Percentiles rank a stretch among this genome's conserved stretches.
phyloP scores from a whole-genome alignment of 2,113 vertebrate species.

The Syngnathoides biaculeatus region DNA sequence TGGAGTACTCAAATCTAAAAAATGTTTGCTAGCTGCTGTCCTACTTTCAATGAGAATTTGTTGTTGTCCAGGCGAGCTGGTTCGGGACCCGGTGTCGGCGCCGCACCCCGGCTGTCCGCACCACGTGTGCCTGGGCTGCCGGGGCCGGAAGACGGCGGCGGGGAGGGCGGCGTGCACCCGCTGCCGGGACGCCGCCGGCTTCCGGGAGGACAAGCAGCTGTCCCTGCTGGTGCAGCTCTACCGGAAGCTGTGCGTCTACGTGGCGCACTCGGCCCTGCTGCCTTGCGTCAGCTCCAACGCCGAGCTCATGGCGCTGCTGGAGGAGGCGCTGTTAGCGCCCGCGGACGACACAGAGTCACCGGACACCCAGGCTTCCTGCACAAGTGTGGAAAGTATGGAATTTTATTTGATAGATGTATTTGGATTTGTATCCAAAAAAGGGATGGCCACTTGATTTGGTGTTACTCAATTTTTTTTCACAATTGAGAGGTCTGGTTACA shows the following conservation, averaged over 20 bases:
- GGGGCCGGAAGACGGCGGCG: conserved; percentile 94
- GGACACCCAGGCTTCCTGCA: conserved; percentile 3
- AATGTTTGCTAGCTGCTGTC: background rate
- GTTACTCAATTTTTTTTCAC: too few relatives aligned
- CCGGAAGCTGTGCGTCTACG: conserved; percentile 91
- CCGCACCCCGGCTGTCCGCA: conserved; percentile 91
- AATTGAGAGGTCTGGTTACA: background rate
- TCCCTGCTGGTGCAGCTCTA: conserved; percentile 91
- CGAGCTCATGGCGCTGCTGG: conserved; percentile 87
- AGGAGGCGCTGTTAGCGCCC: conserved; percentile 80
- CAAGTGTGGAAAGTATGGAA: background rate
- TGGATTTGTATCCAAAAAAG: too few relatives aligned
- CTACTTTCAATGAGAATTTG: conserved; percentile 24
- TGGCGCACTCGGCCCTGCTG: conserved; percentile 85
- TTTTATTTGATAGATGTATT: too few relatives aligned
- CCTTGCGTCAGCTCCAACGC: conserved; percentile 82
- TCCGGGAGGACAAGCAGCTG: conserved; percentile 93
- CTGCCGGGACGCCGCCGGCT: conserved; percentile 93
- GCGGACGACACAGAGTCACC: conserved; percentile 59
- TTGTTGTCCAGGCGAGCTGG: conserved; percentile 82
- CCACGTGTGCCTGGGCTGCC: conserved; percentile 90
- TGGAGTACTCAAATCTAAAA: too few relatives aligned
- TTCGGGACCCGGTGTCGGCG: conserved; percentile 90
- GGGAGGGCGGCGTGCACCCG: conserved; percentile 85
- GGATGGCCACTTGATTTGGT: too few relatives aligned